These are phyloP conservation scores for Trinectes maculatus DNA, from an alignment of 2,113 vertebrate genomes.

Conservation along the genomic window DNA sequence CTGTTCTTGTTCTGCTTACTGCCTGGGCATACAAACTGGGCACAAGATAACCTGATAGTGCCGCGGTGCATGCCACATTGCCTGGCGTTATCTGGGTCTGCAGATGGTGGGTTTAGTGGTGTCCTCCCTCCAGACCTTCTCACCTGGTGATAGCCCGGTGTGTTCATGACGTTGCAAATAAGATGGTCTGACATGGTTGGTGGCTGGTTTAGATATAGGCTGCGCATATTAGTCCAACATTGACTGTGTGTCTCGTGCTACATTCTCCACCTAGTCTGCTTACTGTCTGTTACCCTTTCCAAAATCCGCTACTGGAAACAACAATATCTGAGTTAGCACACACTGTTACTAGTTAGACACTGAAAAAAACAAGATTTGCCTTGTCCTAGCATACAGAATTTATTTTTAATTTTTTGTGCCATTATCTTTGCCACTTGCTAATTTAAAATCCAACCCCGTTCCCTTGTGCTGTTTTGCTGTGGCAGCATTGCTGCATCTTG, in stretches of 20 bases:
- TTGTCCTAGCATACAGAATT: no score
- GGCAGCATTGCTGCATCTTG: background rate
- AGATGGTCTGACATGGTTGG: background rate
- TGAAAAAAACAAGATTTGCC: no score
- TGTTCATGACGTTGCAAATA: constrained; percentile 18
- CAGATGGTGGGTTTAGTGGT: constrained; percentile 66
- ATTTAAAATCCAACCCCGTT: background rate
- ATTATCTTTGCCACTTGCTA: no score
- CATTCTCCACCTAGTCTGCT: background rate
- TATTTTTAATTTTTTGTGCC: no score
- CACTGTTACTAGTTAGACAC: no score
- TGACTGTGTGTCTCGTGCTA: no score
- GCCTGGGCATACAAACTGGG: constrained; percentile 60
- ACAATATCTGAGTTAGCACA: background rate
- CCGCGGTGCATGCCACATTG: constrained; percentile 68
- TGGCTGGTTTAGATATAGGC: background rate
- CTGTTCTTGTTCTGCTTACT: constrained; percentile 66
- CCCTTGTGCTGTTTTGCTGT: background rate
- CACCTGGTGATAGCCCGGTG: constrained; percentile 51
- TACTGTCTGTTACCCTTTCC: background rate
- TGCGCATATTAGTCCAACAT: background rate
- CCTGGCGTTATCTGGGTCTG: constrained; percentile 69
- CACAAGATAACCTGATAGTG: constrained; percentile 68
- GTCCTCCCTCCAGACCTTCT: constrained; percentile 46
- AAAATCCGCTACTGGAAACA: background rate